A percentile compares a stretch with the other conserved stretches of the same genome.
Evolutionary conservation across 2,797 vertebrate species (phyloP).

Genomic region (Malacoraja senta): DNA sequence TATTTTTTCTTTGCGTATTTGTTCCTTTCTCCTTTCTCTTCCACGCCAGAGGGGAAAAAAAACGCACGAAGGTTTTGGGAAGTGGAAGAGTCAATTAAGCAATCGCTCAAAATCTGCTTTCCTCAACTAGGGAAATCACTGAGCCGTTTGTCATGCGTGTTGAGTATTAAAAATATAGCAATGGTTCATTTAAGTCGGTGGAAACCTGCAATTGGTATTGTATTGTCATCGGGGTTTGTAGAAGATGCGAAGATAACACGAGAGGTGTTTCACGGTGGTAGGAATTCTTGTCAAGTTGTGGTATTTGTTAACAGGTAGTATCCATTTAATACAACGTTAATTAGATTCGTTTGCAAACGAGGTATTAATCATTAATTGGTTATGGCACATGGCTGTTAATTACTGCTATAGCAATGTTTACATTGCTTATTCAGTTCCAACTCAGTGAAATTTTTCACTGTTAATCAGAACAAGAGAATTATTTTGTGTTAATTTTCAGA

Average conservation of each 20-base stretch:
- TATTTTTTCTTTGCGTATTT: not conserved
- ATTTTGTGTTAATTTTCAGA: not conserved
- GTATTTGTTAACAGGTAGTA: not conserved
- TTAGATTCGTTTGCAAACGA: too few relatives aligned
- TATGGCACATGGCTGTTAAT: not conserved
- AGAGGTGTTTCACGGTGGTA: too few relatives aligned
- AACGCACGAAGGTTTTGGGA: not conserved
- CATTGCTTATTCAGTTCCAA: not conserved
- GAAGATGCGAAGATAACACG: not conserved
- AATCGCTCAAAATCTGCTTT: not conserved
- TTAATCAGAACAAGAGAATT: not conserved
- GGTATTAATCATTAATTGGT: not conserved
- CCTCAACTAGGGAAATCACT: not conserved
- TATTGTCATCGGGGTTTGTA: not conserved
- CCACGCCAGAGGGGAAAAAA: too few relatives aligned
- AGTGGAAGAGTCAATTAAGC: not conserved
- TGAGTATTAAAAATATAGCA: not conserved
- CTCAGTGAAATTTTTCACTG: not conserved
- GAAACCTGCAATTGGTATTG: not conserved
- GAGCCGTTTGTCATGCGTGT: not conserved
- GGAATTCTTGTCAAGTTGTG: not conserved
- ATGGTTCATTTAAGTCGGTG: not conserved
- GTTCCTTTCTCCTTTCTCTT: too few relatives aligned
- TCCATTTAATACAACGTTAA: too few relatives aligned
- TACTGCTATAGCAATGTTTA: not conserved